Base-by-base conservation (phyloP, 2,797 vertebrate genomes). In the Gastrophryne carolinensis region DNA sequence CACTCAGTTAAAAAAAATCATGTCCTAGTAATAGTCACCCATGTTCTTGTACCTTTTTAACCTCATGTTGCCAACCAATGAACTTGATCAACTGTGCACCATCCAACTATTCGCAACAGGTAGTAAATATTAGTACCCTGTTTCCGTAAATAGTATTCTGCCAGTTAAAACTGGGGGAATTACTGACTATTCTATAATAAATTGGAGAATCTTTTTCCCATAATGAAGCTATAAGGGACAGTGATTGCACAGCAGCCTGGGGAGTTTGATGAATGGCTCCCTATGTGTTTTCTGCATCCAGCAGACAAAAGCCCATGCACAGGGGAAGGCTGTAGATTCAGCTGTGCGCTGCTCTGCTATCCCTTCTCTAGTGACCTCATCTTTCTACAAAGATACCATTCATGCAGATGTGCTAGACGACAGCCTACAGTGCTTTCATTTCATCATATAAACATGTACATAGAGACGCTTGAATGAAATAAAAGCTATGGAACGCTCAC, bases 361-460 rank as follows among this genome's bases (percentile, higher is more conserved):
- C 92, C 92, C 86, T 90, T 89, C 89, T 92, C 87, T 83, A 80
- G 90, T 98, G 95, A 98, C 95, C 94, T 99, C 96, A 98, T 86
- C 91, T 86, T 66, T 83, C 80, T 88, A 98, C 96, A 99, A 98
- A 96, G 92, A 92, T 89, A 90, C 95, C 91, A 97, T 99, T 98
- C 95, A 98, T 95, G 87, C 88, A 92, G 92, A 95, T 90, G 90
- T 90, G 81, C 84, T 87, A 87, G 86, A 89, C 87, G 84, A 75
- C 82, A 86, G 91, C 91, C 88, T 83, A 93, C 91, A 95, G 94
- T 95, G 93, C 92, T 91, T 92, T 93, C 91, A 93, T 94, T 95
- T 92, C 89, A 87, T 86, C 87, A 86, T 87, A 89, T 87, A 89
- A 90, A 89, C 91, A 91, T 87, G 93, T 91, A 91, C 93, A 93